Evolutionary conservation across 2,113 vertebrate species (phyloP), one percentile per base, ranked within the genome.

Genomic region (Ctenodactylus gundi): DNA sequence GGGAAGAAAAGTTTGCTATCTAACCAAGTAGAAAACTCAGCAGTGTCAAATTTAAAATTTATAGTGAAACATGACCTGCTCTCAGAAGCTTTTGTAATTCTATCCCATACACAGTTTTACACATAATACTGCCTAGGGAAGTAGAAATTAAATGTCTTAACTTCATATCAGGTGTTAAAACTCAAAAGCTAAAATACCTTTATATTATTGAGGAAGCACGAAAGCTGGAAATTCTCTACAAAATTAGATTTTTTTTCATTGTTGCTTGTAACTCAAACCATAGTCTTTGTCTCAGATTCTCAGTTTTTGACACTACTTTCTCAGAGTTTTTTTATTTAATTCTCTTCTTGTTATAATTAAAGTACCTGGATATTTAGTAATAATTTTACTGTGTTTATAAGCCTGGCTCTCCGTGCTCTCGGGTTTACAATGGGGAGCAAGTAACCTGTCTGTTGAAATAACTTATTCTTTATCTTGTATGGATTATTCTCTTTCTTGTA

Each of bases 11-110:
- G 25, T 65, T 76, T 91, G 39, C 21, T 67, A 0, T 91, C 39
- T 93, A 11, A 57, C 21, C 7, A 55, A 75, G 11, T 85, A 29
- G 58, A 68, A 67, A 58, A 51, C 39, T 58, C 49, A 87, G 3
- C n/a, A 90, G 72, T 36, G 67, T 91, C 76, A 78, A 20, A 90
- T 88, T 78, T 85, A 88, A 92, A 91, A 93, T 85, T 73, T 15
- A 67, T 73, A 31, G 34, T 93, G 81, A 92, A 92, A 73, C 68
- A 65, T 46, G 60, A 23, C 49, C 55, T 73, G 25, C 29, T 14
- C 46, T 67, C 11, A 90, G 53, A 90, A 90, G 23, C 58, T 85
- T 9, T 86, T 88, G 84, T 87, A 92, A 84, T 91, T 94, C 39
- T 65, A 13, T 58, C 51, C 41, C 65, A 65, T 10, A 34, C 60